Conservation (phyloP, 53 echinoderm and acorn worm genomes). For the Echinometra lucunter region DNA sequence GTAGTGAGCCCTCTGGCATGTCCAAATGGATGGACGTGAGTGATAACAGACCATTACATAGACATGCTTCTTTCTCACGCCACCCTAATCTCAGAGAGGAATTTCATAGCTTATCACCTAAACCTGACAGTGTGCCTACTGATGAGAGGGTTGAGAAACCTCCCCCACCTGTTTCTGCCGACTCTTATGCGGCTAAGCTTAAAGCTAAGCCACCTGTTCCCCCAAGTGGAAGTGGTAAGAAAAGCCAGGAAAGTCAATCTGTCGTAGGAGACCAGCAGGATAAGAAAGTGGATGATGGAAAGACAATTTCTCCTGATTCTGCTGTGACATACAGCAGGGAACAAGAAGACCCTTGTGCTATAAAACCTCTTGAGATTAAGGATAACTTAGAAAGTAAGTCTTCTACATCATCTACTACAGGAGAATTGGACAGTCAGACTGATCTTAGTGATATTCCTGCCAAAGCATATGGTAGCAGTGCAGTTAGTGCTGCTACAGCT, state of each 20-base stretch:
- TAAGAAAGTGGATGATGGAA: neutral
- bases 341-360: slow-evolving; percentile 2
- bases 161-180: slow-evolving; percentile 34
- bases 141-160: slow-evolving; percentile 52
- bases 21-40: slow-evolving; percentile 54
- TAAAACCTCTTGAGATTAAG: slow-evolving; percentile 16
- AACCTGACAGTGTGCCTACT: slow-evolving; percentile 24
- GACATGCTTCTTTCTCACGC: slow-evolving; percentile 58
- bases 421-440: slow-evolving; percentile 37
- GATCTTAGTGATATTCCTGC: slow-evolving; percentile 49
- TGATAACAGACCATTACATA: slow-evolving; percentile 28
- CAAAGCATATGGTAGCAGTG: slow-evolving; percentile 25
- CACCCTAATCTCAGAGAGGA: slow-evolving; percentile 43
- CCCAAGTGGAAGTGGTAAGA: slow-evolving; percentile 54
- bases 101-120: slow-evolving; percentile 14
- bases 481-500: slow-evolving; percentile 60
- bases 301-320: slow-evolving; percentile 11
- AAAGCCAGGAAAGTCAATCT: slow-evolving; percentile 29
- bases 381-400: slow-evolving; percentile 44
- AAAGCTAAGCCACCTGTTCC: slow-evolving; percentile 63
- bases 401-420: slow-evolving; percentile 50
- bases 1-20: slow-evolving; percentile 67
- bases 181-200: slow-evolving; percentile 63
- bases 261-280: slow-evolving; percentile 6
- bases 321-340: neutral